Percentiles rank a stretch among this genome's conserved stretches.
Conservation (phyloP, 1,140 invertebrate genomes). For the Yoshiicerus persimilis region DNA sequence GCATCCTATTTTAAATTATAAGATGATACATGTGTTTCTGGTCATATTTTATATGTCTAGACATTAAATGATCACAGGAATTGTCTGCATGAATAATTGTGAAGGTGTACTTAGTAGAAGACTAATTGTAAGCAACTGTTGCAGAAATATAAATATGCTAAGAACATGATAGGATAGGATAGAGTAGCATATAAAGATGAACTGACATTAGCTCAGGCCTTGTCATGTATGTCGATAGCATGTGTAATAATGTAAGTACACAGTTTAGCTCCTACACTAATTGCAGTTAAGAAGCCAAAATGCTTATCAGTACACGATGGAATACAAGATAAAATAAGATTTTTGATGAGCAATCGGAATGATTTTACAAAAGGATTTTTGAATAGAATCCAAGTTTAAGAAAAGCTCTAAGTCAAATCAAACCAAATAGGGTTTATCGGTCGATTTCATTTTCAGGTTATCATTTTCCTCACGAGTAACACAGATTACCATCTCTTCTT, state of each 20-base stretch:
- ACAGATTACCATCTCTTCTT: constrained; percentile 2
- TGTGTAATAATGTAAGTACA: neutral
- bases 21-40: neutral
- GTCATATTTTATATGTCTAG: neutral
- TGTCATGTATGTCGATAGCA: neutral
- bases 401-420: neutral
- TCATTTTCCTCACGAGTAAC: constrained; percentile 27
- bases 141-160: neutral
- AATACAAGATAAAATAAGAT: neutral
- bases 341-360: constrained; percentile 1
- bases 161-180: neutral
- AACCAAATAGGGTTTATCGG: constrained; percentile 39
- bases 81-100: neutral
- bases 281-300: neutral
- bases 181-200: neutral
- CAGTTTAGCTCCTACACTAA: neutral
- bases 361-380: neutral
- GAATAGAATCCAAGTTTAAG: constrained; percentile 3
- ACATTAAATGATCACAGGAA: neutral
- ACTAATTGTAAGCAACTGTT: neutral
- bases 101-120: neutral
- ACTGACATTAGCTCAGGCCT: too few species aligned
- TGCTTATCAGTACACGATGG: neutral
- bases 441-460: constrained; percentile 48
- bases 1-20: too few species aligned